phyloP scores from a whole-genome alignment of 2,113 vertebrate genomes.

The Dascyllus trimaculatus region DNA sequence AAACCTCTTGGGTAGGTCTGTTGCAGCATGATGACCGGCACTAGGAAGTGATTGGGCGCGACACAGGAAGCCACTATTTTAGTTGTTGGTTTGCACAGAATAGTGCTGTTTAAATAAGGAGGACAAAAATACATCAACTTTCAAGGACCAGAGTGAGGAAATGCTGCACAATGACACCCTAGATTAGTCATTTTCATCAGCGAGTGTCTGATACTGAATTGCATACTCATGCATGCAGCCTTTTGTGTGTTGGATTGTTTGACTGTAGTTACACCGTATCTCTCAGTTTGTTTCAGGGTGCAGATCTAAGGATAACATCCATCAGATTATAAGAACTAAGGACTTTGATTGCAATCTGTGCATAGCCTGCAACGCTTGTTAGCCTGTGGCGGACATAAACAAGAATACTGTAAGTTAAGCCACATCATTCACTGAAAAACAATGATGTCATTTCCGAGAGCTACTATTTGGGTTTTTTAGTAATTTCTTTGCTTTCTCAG shows the following conservation, averaged over 20 bases:
- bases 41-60: conserved; percentile 42
- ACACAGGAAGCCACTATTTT: conserved; percentile 60
- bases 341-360: conserved; percentile 45
- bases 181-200: conserved; percentile 5
- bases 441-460: conserved; percentile 64
- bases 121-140: conserved; percentile 47
- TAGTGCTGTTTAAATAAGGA: conserved; percentile 35
- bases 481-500: conserved; percentile 22
- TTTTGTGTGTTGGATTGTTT: not conserved
- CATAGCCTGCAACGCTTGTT: conserved; percentile 24
- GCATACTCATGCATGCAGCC: not conserved
- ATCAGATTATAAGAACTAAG: conserved; percentile 13
- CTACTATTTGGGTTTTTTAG: conserved; percentile 5
- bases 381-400: conserved; percentile 46
- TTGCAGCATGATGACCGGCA: conserved; percentile 33
- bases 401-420: conserved; percentile 42
- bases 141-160: conserved; percentile 43
- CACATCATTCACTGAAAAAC: conserved; percentile 55
- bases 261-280: not conserved
- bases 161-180: conserved; percentile 34
- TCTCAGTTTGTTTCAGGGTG: conserved; percentile 38
- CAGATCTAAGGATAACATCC: conserved; percentile 33
- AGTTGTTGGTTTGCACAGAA: conserved; percentile 34
- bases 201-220: conserved; percentile 11
- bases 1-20: conserved; percentile 15